Evolutionary conservation across 2,113 vertebrate genomes (phyloP).

Genomic region (Dolichotis patagonum): DNA sequence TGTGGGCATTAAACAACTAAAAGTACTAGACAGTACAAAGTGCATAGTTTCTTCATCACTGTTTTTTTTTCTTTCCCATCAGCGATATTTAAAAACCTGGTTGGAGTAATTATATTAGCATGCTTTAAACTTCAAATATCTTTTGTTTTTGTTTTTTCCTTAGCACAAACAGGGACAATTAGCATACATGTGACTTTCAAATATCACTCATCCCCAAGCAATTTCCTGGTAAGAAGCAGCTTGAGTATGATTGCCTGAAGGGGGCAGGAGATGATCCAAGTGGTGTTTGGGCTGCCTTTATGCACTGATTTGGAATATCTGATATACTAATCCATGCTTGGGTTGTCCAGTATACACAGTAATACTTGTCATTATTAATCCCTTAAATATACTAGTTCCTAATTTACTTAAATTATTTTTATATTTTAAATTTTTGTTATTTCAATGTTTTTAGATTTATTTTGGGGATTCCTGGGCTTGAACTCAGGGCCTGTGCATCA

Average conservation of each 20-base stretch:
- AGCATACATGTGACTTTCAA: constrained; percentile 13
- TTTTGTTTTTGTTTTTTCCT: neutral
- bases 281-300: neutral
- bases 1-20: neutral
- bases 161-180: neutral
- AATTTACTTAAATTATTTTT: neutral
- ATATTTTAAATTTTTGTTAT: neutral
- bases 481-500: neutral
- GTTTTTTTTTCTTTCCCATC: neutral
- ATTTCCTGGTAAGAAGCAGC: neutral
- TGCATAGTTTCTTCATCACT: neutral
- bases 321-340: neutral
- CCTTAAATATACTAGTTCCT: neutral
- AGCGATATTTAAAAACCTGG: neutral
- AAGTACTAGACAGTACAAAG: neutral
- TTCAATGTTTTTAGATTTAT: neutral
- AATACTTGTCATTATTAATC: neutral
- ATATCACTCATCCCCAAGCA: neutral
- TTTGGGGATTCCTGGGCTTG: neutral
- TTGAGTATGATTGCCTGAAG: neutral
- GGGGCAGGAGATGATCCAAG: neutral
- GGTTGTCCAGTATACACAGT: neutral
- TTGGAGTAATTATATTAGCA: constrained; percentile 7
- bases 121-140: neutral
- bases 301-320: neutral